Evolutionary conservation across 2,888 invertebrate species (phyloP).

Genomic region (Hirtodrosophila histrioides): DNA sequence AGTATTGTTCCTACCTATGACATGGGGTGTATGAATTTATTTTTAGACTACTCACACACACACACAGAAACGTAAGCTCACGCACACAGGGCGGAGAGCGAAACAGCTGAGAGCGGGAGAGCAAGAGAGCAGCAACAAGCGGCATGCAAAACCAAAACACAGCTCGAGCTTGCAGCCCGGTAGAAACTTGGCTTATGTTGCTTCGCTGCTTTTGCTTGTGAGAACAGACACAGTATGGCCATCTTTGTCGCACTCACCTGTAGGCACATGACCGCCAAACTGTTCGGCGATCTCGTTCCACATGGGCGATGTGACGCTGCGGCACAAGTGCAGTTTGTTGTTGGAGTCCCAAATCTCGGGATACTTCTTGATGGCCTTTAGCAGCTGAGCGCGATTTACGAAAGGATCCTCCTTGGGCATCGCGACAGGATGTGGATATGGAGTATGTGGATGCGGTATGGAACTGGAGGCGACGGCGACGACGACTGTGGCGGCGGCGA

Average conservation of each 20-base stretch:
- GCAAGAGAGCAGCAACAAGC: constrained; percentile 14
- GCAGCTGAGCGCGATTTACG: constrained; percentile 81
- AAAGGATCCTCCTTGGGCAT: constrained; percentile 83
- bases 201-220: too few relatives aligned
- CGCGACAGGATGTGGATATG: constrained; percentile 12
- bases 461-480: constrained; percentile 14
- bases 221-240: neutral
- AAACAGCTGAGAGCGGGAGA: constrained; percentile 2
- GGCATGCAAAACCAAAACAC: constrained; percentile 31
- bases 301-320: constrained; percentile 82
- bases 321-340: constrained; percentile 82
- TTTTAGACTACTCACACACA: constrained; percentile 26
- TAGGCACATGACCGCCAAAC: constrained; percentile 82
- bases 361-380: constrained; percentile 82
- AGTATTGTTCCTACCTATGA: constrained; percentile 12
- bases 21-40: constrained; percentile 32
- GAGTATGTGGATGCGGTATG: constrained; percentile 16
- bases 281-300: constrained; percentile 83
- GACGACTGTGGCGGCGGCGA: constrained; percentile 25
- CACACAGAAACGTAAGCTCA: constrained; percentile 9
- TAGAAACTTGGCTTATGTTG: constrained; percentile 24
- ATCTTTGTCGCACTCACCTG: constrained; percentile 67
- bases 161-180: constrained; percentile 27
- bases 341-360: constrained; percentile 83
- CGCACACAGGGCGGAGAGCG: constrained; percentile 7